Base-by-base conservation (phyloP, 2,113 vertebrate species). In the Callionymus lyra region DNA sequence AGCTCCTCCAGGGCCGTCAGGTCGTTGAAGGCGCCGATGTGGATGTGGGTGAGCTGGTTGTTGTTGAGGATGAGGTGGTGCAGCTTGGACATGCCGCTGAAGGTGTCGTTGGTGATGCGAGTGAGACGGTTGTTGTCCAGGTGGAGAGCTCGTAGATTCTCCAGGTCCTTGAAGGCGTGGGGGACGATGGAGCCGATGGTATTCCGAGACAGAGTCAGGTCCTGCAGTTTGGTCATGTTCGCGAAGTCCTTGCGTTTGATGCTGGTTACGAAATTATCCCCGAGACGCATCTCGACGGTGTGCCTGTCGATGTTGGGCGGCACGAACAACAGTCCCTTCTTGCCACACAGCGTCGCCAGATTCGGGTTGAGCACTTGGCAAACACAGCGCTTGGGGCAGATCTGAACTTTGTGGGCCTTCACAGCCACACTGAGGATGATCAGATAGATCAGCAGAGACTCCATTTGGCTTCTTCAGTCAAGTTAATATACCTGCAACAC, bases 51-150 rank as follows among this genome's bases (percentile, higher is more conserved):
- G 64, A 99, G 89, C 78, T 99, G 95, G 79, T 99, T 99, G 82
- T 99, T 99, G 84, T 97, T 99, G 51, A 99, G 68, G 76, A 94
- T 97, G 75, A 99, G 86, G 76, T 99, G 95, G 76, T 98, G 94
- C 44, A 98, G 88, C 58, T 98, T 99, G 61, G 90, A 94, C 84
- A 99, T 94, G 36, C 95, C 94, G 12, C 92, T 97, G 79, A 99
- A 94, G 64, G 94, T 97, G 57, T 99, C 95, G 2, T 98, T 97
- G 31, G 92, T 90, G 65, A 99, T 95, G 68, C 88, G 91, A 65
- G 88, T 89, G 59, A 99, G 83, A 36, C 95, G 85, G 83, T 99
- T 99, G 85, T 93, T 99, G 72, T 99, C 94, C 41, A 99, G 77
- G 74, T 99, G 95, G 59, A 99, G 84, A 16, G 95, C 95, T 56